phyloP scores from a whole-genome alignment of 2,113 vertebrate species.

The Desmodus rotundus region DNA sequence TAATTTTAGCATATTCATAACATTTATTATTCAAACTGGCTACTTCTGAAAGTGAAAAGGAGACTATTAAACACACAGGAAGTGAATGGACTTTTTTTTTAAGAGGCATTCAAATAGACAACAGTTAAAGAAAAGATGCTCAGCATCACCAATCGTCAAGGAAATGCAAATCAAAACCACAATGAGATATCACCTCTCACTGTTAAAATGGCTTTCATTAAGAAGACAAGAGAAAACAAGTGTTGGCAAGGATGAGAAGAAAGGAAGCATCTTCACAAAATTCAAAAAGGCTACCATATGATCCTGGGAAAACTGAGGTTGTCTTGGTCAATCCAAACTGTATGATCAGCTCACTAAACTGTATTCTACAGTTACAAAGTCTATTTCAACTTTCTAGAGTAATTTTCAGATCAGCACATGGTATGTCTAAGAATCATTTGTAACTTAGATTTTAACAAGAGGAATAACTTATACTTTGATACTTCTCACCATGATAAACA shows the following conservation, averaged over 20 bases:
- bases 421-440: neutral
- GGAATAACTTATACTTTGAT: neutral
- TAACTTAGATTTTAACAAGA: neutral
- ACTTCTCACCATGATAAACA: neutral
- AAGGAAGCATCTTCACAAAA: neutral
- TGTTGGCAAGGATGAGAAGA: neutral
- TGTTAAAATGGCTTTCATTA: neutral
- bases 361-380: neutral
- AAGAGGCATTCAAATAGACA: neutral
- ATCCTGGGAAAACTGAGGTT: neutral
- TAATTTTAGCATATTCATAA: neutral
- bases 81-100: neutral
- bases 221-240: neutral
- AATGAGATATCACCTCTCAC: neutral
- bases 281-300: neutral
- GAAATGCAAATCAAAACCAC: neutral
- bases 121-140: neutral
- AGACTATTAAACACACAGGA: neutral
- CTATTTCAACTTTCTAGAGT: neutral
- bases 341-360: neutral
- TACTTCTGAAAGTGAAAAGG: neutral
- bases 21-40: neutral
- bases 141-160: neutral
- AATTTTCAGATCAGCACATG: neutral
- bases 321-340: neutral